Evolutionary conservation across 2,797 vertebrate species (phyloP).

Genomic region (Lepidocolaptes lacrymiger): DNA sequence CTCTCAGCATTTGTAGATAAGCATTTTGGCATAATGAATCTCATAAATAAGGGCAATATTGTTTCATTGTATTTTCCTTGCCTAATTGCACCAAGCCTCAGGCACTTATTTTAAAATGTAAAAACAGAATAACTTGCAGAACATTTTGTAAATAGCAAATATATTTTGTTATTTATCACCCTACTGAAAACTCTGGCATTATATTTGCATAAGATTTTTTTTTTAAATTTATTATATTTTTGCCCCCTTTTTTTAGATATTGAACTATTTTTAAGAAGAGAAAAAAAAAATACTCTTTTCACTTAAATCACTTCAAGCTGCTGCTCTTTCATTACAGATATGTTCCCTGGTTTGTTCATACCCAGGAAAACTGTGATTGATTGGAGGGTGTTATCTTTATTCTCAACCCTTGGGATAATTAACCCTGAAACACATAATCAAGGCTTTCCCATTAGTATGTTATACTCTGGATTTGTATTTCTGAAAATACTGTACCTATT

Average conservation of each 20-base stretch:
- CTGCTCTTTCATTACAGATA: background rate
- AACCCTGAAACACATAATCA: conserved; percentile 15
- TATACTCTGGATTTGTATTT: background rate
- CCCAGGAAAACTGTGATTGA: background rate
- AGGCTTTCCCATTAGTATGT: background rate
- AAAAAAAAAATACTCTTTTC: background rate
- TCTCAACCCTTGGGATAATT: conserved; percentile 5
- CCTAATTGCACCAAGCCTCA: background rate
- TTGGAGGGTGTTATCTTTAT: background rate
- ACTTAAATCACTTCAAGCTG: background rate
- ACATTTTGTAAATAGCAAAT: background rate
- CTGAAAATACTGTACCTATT: background rate
- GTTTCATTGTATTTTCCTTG: background rate
- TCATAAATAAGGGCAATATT: background rate
- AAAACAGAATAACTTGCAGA: background rate
- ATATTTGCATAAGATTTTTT: background rate
- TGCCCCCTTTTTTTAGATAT: background rate
- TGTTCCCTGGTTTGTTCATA: background rate
- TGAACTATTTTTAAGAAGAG: background rate
- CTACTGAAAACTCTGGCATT: background rate
- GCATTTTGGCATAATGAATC: background rate
- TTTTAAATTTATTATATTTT: background rate
- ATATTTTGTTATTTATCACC: background rate
- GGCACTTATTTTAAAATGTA: background rate
- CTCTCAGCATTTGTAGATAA: background rate